Percentiles rank a stretch among this genome's conserved stretches.
Conservation (phyloP, 1,140 invertebrate species). For the Aphis craccivora region DNA sequence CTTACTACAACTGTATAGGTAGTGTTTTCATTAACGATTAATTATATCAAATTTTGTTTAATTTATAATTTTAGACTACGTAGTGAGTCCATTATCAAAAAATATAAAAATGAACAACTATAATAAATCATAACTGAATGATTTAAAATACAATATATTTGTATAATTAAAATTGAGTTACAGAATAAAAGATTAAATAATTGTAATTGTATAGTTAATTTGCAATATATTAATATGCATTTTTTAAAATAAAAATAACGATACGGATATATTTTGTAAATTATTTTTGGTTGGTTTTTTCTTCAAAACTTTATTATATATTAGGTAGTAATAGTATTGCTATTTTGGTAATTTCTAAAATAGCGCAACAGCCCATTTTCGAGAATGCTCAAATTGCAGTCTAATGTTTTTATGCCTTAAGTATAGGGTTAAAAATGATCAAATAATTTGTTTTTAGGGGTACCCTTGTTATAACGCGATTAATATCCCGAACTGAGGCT, state of each 20-base stretch:
- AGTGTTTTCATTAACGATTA: neutral
- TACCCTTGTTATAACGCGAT: conserved; percentile 52
- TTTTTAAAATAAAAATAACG: neutral
- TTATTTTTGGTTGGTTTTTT: neutral
- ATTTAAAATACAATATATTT: no score
- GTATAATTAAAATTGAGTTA: no score
- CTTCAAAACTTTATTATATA: neutral
- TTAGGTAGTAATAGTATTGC: neutral
- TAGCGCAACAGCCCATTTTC: neutral
- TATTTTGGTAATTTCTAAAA: neutral
- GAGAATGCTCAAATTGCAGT: neutral
- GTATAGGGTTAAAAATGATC: conserved; percentile 36
- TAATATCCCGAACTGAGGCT: conserved; percentile 35
- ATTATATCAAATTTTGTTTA: neutral
- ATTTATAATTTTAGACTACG: no score
- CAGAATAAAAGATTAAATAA: no score
- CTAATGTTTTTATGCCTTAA: conserved; percentile 15
- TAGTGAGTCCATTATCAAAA: no score
- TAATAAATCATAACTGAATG: no score
- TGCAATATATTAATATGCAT: no score
- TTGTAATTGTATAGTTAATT: no score
- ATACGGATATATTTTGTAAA: neutral
- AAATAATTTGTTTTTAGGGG: conserved; percentile 41
- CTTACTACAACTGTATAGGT: neutral
- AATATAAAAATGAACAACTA: no score